Conservation (phyloP, 2,888 invertebrate species). For the Papilio demoleus region DNA sequence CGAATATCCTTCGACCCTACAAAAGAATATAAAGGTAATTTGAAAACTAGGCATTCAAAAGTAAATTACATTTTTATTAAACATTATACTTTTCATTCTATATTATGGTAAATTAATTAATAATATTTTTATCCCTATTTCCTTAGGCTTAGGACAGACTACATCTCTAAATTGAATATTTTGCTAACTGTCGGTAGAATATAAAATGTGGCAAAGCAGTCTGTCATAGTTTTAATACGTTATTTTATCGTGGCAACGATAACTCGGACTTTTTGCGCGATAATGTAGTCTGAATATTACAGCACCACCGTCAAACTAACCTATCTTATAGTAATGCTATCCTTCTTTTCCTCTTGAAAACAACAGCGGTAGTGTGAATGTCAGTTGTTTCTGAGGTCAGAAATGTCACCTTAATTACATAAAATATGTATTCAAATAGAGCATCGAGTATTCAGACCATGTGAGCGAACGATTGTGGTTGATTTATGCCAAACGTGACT, state of each 20-base stretch:
- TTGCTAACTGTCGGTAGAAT: no score
- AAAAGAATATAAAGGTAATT: conserved; percentile 3
- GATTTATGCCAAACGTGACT: conserved; percentile 30
- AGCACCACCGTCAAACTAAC: no score
- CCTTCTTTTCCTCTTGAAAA: not conserved
- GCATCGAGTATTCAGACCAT: conserved; percentile 16
- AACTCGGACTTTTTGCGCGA: no score
- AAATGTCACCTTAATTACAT: conserved; percentile 20
- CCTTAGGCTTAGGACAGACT: no score
- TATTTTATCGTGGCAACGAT: no score
- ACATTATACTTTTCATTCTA: not conserved
- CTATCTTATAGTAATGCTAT: not conserved
- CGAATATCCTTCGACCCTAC: not conserved
- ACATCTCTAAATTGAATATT: no score
- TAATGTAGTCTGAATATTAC: no score
- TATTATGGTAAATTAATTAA: not conserved
- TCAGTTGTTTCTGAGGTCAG: not conserved
- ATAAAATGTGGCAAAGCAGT: no score
- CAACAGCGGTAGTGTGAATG: not conserved
- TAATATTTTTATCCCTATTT: no score
- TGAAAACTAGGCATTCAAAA: not conserved
- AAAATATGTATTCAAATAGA: conserved; percentile 21
- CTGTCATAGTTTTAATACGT: no score
- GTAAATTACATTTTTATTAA: not conserved
- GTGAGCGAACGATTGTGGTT: conserved; percentile 20